Evolutionary conservation across 92 coral and sea anemone species (phyloP), one percentile per base, ranked within the genome.

Genomic region (Paragorgia papillata): DNA sequence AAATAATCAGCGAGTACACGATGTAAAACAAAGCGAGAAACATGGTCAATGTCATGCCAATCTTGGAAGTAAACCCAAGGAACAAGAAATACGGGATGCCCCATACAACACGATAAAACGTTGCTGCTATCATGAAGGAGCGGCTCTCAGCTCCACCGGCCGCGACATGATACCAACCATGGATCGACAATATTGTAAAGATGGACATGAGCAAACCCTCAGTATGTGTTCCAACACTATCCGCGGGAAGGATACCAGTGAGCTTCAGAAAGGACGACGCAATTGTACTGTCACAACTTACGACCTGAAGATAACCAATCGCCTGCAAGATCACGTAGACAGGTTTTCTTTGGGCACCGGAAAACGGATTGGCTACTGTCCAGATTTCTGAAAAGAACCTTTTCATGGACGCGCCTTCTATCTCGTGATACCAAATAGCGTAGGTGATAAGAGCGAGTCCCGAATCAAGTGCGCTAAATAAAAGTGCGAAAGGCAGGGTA

Each of bases 51-150:
- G 6, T 12, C 5, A 37, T 37, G 6, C 12, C 43, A 12, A 37
- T 37, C 43, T 37, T 37, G 6, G 43, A 37, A 37, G 43, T 37
- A 12, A 37, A 37, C 43, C 43, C 43, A 5, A 37, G 12, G 43
- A 37, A 37, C 43, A 37, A 37, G 43, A 37, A 37, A 37, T 37
- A 37, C 12, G 87, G 87, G 20, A 57, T 9, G 12, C 27, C 76
- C 84, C 83, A 67, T 7, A 51, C 79, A 31, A 83, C 26, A 19
- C 87, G 78, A 27, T 83, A 83, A 66, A 83, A 79, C 55, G 76
- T 78, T 14, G 79, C 87, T 7, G 39, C 76, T n/a, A 78, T 77
- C 0, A 76, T 73, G 30, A 54, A 41, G 3, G 87, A 29, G 39
- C 31, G 69, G 19, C 66, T 83, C 0, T 61, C 84, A 35, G 68